A percentile compares a stretch with the other conserved stretches of the same genome.
These are phyloP conservation scores for Melieria picta DNA, from an alignment of 2,888 invertebrate species.

Conservation along the genomic window DNA sequence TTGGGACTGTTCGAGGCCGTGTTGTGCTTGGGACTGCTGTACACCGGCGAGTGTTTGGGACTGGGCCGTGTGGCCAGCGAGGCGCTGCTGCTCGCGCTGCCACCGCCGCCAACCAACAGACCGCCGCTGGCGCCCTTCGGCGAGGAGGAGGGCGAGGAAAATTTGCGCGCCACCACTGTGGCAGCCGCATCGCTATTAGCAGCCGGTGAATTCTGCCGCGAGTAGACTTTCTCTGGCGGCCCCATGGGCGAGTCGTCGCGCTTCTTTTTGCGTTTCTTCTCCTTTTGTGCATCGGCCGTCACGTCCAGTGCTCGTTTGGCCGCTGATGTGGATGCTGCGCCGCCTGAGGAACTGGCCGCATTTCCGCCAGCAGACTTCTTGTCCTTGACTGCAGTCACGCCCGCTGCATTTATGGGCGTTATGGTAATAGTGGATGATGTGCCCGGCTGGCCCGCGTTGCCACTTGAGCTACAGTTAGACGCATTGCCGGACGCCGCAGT, in stretches of 20 bases:
- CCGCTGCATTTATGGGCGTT: slow-evolving; percentile 74
- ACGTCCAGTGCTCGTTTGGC: slow-evolving; percentile 39
- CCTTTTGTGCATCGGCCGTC: slow-evolving; percentile 58
- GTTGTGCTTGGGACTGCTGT: slow-evolving; percentile 79
- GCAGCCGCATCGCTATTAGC: slow-evolving; percentile 67
- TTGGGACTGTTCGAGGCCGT: slow-evolving; percentile 80
- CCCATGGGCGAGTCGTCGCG: slow-evolving; percentile 71
- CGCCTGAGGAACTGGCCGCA: neutral
- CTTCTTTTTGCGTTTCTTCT: slow-evolving; percentile 82
- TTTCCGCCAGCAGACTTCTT: slow-evolving; percentile 39
- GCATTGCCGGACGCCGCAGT: slow-evolving; percentile 7
- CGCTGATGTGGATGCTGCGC: neutral
- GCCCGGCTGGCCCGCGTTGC: slow-evolving; percentile 26
- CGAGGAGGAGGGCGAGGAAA: slow-evolving; percentile 72
- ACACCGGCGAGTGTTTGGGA: slow-evolving; percentile 80
- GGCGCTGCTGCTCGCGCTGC: slow-evolving; percentile 42
- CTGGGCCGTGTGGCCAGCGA: slow-evolving; percentile 68
- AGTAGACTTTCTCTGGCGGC: slow-evolving; percentile 81
- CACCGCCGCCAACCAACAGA: slow-evolving; percentile 36
- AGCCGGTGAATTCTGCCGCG: slow-evolving; percentile 70
- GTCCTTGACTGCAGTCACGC: slow-evolving; percentile 38
- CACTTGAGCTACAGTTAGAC: slow-evolving; percentile 50
- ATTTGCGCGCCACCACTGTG: slow-evolving; percentile 69
- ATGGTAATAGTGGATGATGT: slow-evolving; percentile 85
- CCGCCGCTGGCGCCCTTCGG: slow-evolving; percentile 55